A percentile compares a stretch with the other conserved stretches of the same genome.
Conservation (phyloP, 2,888 invertebrate species). For the Merodon equestris region DNA sequence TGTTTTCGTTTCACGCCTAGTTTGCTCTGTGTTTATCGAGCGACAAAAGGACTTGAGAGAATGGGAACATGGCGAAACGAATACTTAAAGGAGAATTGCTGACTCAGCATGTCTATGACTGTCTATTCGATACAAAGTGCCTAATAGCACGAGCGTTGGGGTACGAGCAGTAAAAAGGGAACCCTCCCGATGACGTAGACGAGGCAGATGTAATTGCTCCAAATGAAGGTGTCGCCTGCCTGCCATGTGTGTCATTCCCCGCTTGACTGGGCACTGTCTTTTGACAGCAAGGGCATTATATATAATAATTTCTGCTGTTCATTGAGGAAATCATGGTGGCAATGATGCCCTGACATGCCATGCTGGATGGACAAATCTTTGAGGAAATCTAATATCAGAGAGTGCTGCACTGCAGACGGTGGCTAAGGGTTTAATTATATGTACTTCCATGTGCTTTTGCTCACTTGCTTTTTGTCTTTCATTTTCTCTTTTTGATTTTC, state of each 20-base stretch:
- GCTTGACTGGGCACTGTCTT: too few species aligned
- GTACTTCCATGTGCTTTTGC: not conserved
- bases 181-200: too few species aligned
- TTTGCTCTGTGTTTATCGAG: not conserved
- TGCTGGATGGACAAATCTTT: slow-evolving; percentile 18
- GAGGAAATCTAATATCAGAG: slow-evolving; percentile 10
- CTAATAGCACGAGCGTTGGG: too few species aligned
- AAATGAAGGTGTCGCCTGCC: too few species aligned
- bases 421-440: slow-evolving; percentile 26
- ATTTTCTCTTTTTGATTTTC: not conserved
- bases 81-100: slow-evolving; percentile 13
- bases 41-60: too few species aligned
- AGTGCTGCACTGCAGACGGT: not conserved
- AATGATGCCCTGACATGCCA: too few species aligned
- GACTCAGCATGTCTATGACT: slow-evolving; percentile 28
- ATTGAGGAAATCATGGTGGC: slow-evolving; percentile 5
- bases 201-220: too few species aligned
- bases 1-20: not conserved
- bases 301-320: slow-evolving; percentile 17
- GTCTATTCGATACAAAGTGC: not conserved
- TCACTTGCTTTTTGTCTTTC: not conserved
- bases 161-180: too few species aligned
- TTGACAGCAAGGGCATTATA: slow-evolving; percentile 3
- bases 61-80: slow-evolving; percentile 12
- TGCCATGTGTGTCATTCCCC: too few species aligned